Base-by-base conservation (phyloP, 2,888 invertebrate genomes). In the Penaeus monodon region DNA sequence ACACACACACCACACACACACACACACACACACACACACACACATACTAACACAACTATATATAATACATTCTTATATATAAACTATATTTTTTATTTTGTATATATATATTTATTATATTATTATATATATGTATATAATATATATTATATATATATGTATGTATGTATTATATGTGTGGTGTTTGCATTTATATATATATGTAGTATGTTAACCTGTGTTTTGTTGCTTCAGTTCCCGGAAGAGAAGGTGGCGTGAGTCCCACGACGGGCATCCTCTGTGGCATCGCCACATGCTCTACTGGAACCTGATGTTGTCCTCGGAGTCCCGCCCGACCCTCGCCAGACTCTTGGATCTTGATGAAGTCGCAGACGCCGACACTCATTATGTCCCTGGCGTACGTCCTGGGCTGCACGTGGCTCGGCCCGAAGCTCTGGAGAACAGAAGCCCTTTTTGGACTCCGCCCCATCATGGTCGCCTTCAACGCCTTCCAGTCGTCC, bases 401-500 rank as follows among this genome's bases (percentile, higher is more conserved):
- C 68, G 68, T 84, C 68, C 57, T 78, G 27, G 64, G 6, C 24
- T 44, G 49, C 73, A 85, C 85, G 57, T 85, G 78, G 70, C 14
- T 80, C 89, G 97, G 97, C 3, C 97, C 97, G 66, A 94, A 94
- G 91, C 92, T 96, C 38, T 98, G 98, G 95, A 95, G 92, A 95
- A 96, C 92, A 94, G 97, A 92, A 95, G 96, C 93, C 96, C 97
- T 0, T 95, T 95, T 91, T 94, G 96, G 91, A 93, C 78, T 98
- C 81, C 94, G 95, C 90, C 94, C 94, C 91, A 93, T 96, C 63
- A 94, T 98, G 91, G 94, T 97, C 90, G 94, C 94, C 91, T 98
- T 97, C 93, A 98, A 98, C 93, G 94, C 96, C 81, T 94, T 95
- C 90, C 97, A 97, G 95, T 97, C 98, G 17, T 89, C 95, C 20